These are phyloP conservation scores for Otis tarda DNA, from an alignment of 2,113 vertebrate species.

Conservation along the genomic window DNA sequence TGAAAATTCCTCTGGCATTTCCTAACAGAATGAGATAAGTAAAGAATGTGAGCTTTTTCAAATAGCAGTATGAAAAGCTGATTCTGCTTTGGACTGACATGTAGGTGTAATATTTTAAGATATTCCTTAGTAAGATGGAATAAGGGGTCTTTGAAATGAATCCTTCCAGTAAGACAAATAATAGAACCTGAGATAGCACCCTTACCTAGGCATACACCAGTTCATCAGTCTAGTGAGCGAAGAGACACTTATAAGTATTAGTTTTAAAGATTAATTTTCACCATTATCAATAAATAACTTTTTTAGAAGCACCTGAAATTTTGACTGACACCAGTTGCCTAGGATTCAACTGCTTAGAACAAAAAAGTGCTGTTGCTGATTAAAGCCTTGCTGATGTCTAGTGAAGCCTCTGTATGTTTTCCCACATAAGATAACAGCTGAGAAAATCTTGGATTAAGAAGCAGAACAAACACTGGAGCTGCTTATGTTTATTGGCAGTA, in stretches of 20 bases:
- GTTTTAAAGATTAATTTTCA: slow-evolving; percentile 3
- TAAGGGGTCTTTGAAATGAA: background rate
- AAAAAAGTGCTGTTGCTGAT: background rate
- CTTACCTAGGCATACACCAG: background rate
- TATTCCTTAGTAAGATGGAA: background rate
- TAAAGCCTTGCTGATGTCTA: background rate
- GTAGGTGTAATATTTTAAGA: background rate
- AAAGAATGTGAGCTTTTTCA: background rate
- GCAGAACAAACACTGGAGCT: background rate
- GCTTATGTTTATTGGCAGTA: background rate
- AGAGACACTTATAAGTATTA: background rate
- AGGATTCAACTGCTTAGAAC: background rate
- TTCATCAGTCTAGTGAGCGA: background rate
- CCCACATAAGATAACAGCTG: background rate
- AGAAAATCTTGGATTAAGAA: background rate
- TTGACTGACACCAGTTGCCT: background rate
- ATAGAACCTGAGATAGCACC: background rate
- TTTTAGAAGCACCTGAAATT: background rate
- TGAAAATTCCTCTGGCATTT: background rate
- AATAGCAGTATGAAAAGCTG: background rate
- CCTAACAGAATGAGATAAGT: background rate
- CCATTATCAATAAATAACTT: slow-evolving; percentile 1
- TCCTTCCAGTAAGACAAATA: background rate
- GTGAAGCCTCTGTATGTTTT: background rate
- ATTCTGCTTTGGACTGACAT: background rate